Evolutionary conservation across 2,797 vertebrate genomes (phyloP), one percentile per base, ranked within the genome.

Genomic region (Danio choprae): DNA sequence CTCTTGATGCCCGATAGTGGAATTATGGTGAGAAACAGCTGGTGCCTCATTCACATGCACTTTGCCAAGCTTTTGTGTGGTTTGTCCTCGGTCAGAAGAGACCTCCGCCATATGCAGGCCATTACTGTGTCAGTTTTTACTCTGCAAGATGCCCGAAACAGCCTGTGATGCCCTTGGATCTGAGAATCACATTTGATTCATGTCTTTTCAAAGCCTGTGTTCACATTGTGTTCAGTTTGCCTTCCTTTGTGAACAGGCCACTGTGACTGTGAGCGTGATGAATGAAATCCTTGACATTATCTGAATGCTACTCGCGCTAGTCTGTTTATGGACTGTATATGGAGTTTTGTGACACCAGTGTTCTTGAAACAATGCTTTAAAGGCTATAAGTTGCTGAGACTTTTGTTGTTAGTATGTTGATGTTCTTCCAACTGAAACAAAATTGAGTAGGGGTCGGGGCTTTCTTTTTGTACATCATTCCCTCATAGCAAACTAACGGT

Each of bases 1-100:
- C 64, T 80, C 71, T 78, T 36, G n/a, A 70, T 77, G 60, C 65
- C 79, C 73, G 79, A 81, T 60, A 63, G 68, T 73, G 16, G 48
- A 74, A 76, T 81, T 77, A 72, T 79, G 75, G 80, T 76, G 40
- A 41, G 72, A 81, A 85, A 81, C 79, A 81, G 76, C 81, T 76
- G 75, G 65, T 78, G 79, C 51, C 58, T 76, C 41, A 18, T 76
- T 77, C 43, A 44, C 65, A 62, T 83, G 11, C 77, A 63, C 56
- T 44, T 60, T 84, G 70, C 77, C 67, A 67, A 53, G 69, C 73
- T 74, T 81, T 74, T 68, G 50, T 38, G 29, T 63, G 51, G 53
- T 77, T 58, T 76, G 43, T 59, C 56, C 58, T 50, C 20, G 6
- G 70, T 78, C 50, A 50, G 43, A 77, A 41, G 74, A 44, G 29